Base-by-base conservation (phyloP, 1,140 invertebrate species). In the Aphelenchoides avenae region DNA sequence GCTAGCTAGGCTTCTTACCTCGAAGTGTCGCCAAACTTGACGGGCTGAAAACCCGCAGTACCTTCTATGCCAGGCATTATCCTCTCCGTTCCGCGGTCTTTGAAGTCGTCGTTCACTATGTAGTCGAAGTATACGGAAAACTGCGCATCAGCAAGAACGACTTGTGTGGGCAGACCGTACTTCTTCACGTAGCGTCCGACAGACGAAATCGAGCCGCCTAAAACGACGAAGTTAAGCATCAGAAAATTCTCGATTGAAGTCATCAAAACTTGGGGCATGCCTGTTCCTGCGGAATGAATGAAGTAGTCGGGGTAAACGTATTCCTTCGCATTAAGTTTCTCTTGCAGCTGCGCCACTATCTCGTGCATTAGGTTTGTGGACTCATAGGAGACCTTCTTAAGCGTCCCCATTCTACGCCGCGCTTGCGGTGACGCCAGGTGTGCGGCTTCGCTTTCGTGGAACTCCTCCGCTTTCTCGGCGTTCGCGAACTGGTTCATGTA, bases 401-500 rank as follows among this genome's bases (percentile, higher is more conserved):
- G n/a, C n/a, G n/a, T n/a, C n/a, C n/a, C n/a, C n/a, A n/a, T n/a
- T n/a, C n/a, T n/a, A n/a, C n/a, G n/a, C n/a, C n/a, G n/a, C n/a
- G n/a, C n/a, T n/a, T n/a, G n/a, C n/a, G n/a, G n/a, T n/a, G n/a
- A n/a, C n/a, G n/a, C n/a, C n/a, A n/a, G n/a, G n/a, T n/a, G n/a
- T n/a, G n/a, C n/a, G n/a, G n/a, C n/a, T n/a, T n/a, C n/a, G n/a
- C n/a, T n/a, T n/a, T n/a, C n/a, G n/a, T 68, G 67, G 40, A 59
- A 68, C 31, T 68, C 66, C 20, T 70, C 60, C 18, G 59, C 57
- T 11, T 29, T 24, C 26, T 65, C 67, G 13, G 65, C 65, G 54
- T 69, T 68, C 41, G 64, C 66, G 51, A 68, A 68, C 48, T 68
- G 66, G 49, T 68, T 68, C 31, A 68, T 71, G 24, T 40, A 68